Evolutionary conservation across 2,113 vertebrate species (phyloP).

Genomic region (Mixornis gularis): DNA sequence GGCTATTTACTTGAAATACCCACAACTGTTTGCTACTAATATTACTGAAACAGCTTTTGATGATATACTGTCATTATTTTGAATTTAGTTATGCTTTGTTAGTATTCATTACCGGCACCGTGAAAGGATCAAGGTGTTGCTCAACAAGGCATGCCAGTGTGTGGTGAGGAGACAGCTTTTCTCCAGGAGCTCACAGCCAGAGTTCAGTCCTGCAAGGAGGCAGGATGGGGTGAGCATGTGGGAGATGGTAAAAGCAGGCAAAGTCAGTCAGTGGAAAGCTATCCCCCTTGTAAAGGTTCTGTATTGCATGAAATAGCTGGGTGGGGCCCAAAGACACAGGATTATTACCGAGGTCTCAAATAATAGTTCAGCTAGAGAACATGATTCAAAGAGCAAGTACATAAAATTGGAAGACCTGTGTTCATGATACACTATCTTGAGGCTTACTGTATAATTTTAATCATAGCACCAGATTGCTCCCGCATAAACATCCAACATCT

Average conservation of each 20-base stretch:
- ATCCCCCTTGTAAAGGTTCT: background rate
- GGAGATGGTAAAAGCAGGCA: background rate
- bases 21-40: background rate
- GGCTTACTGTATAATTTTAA: background rate
- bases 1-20: background rate
- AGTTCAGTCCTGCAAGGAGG: background rate
- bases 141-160: rapidly evolving
- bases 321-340: background rate
- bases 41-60: background rate
- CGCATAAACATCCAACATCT: background rate
- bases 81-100: slow-evolving; percentile 3
- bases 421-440: background rate
- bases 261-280: background rate
- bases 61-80: background rate
- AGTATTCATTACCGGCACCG: background rate
- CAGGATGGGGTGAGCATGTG: background rate
- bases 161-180: background rate
- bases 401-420: background rate
- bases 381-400: background rate
- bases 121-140: background rate
- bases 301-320: background rate
- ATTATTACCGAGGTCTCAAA: background rate
- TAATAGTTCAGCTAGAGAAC: background rate
- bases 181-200: background rate
- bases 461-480: background rate